phyloP scores from a whole-genome alignment of 2,888 invertebrate genomes.

The Siphonodentalium dalli region DNA sequence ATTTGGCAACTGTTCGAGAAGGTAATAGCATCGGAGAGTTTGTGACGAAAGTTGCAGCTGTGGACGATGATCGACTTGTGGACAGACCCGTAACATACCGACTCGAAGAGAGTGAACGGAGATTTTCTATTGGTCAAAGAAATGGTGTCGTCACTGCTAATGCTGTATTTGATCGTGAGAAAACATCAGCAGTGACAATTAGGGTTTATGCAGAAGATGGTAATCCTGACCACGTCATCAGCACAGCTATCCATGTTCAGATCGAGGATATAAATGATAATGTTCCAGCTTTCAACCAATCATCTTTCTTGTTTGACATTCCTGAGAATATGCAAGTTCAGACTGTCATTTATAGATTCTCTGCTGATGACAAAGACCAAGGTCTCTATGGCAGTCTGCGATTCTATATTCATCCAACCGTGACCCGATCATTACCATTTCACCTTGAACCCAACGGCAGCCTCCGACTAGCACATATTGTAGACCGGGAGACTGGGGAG shows the following conservation, averaged over 20 bases:
- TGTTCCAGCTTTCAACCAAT: slow-evolving; percentile 34
- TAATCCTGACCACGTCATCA: slow-evolving; percentile 31
- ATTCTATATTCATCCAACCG: slow-evolving; percentile 24
- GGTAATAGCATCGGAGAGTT: slow-evolving; percentile 40
- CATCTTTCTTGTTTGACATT: slow-evolving; percentile 32
- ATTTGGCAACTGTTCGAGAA: slow-evolving; percentile 38
- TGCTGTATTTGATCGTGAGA: slow-evolving; percentile 42
- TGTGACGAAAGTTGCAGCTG: slow-evolving; percentile 36
- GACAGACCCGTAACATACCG: slow-evolving; percentile 42
- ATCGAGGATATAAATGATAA: slow-evolving; percentile 44
- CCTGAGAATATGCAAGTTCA: slow-evolving; percentile 34
- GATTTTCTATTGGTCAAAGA: slow-evolving; percentile 37
- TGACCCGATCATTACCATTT: slow-evolving; percentile 32
- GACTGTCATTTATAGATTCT: slow-evolving; percentile 34
- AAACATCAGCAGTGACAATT: slow-evolving; percentile 32
- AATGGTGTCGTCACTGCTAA: slow-evolving; percentile 43
- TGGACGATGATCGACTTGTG: slow-evolving; percentile 37
- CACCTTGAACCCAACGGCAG: slow-evolving; percentile 36
- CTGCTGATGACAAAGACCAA: slow-evolving; percentile 37
- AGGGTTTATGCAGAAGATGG: slow-evolving; percentile 38
- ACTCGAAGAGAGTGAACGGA: slow-evolving; percentile 23
- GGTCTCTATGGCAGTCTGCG: slow-evolving; percentile 31
- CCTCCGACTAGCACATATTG: slow-evolving; percentile 31
- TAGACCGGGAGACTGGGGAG: slow-evolving; percentile 42
- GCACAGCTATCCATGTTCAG: slow-evolving; percentile 32